Conservation (phyloP, 2,797 vertebrate genomes). For the Spondyliosoma cantharus region DNA sequence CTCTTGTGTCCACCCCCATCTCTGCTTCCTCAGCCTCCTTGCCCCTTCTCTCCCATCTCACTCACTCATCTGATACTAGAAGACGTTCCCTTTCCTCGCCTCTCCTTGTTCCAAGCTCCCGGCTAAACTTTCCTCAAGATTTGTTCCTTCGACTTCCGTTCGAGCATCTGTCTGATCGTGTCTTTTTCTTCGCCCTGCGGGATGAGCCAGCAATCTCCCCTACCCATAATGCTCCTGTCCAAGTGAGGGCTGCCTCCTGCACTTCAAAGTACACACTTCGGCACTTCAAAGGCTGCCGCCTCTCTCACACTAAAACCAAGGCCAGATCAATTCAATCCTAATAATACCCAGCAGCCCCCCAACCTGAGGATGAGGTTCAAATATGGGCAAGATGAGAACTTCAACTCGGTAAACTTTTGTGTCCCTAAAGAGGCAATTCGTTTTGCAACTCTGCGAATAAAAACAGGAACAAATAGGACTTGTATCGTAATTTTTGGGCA, state of each 20-base stretch:
- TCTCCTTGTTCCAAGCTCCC: constrained; percentile 31
- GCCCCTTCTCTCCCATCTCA: constrained; percentile 10
- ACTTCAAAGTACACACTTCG: constrained; percentile 73
- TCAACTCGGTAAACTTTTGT: constrained; percentile 30
- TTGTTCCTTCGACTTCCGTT: constrained; percentile 40
- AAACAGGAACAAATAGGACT: constrained; percentile 1
- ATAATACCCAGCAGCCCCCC: constrained; percentile 52
- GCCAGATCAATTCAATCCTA: constrained; percentile 63
- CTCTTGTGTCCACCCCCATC: constrained; percentile 24
- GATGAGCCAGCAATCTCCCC: constrained; percentile 54
- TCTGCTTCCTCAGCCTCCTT: constrained; percentile 24
- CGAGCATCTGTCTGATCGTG: constrained; percentile 62
- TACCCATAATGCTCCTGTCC: constrained; percentile 67
- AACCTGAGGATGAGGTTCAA: constrained; percentile 36
- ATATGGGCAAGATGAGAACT: constrained; percentile 23
- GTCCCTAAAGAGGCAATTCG: constrained; percentile 31
- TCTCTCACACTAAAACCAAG: constrained; percentile 61
- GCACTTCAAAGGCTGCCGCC: constrained; percentile 70
- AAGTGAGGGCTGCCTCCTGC: constrained; percentile 53
- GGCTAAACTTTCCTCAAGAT: constrained; percentile 48
- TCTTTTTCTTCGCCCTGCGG: constrained; percentile 53
- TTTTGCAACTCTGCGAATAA: constrained; percentile 10
- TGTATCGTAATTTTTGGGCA: constrained; percentile 5
- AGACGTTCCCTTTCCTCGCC: constrained; percentile 2
- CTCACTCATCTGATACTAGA: constrained; percentile 21